phyloP scores from a whole-genome alignment of 92 coral and sea anemone genomes.

The Epizoanthus stellaris region DNA sequence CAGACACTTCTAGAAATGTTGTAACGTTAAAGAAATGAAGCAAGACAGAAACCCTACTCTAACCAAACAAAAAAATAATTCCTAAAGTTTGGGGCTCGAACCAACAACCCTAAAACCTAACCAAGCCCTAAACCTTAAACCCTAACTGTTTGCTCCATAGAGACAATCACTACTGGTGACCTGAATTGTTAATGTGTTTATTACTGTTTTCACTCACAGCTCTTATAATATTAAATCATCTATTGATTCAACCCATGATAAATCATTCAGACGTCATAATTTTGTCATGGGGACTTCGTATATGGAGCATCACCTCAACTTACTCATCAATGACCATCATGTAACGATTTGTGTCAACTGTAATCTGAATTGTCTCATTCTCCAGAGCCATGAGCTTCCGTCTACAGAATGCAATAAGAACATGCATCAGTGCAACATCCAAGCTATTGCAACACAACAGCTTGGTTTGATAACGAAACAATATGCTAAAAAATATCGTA shows the following conservation, averaged over 20 bases:
- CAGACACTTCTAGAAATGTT: too few relatives aligned
- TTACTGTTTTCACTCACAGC: not conserved
- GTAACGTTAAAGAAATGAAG: too few relatives aligned
- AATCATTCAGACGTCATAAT: not conserved
- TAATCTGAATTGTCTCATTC: slow-evolving; percentile 86
- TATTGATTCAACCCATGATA: too few relatives aligned
- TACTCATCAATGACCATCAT: slow-evolving; percentile 90
- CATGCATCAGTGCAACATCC: not conserved
- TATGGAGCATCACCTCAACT: slow-evolving; percentile 25
- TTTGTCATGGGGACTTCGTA: too few relatives aligned
- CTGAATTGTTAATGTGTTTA: not conserved
- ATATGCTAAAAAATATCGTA: too few relatives aligned
- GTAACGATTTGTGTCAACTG: slow-evolving; percentile 81
- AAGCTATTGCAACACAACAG: not conserved
- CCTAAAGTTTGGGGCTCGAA: too few relatives aligned
- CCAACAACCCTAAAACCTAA: too few relatives aligned
- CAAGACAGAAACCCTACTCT: too few relatives aligned
- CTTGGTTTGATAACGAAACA: not conserved
- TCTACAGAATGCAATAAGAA: slow-evolving; percentile 35
- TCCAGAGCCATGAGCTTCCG: slow-evolving; percentile 86
- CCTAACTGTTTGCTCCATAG: too few relatives aligned
- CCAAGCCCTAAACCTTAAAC: too few relatives aligned
- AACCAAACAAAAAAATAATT: too few relatives aligned
- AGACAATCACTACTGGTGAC: too few relatives aligned
- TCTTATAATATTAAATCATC: not conserved